Evolutionary conservation across 2,797 vertebrate genomes (phyloP).

Genomic region (Alectoris magna): DNA sequence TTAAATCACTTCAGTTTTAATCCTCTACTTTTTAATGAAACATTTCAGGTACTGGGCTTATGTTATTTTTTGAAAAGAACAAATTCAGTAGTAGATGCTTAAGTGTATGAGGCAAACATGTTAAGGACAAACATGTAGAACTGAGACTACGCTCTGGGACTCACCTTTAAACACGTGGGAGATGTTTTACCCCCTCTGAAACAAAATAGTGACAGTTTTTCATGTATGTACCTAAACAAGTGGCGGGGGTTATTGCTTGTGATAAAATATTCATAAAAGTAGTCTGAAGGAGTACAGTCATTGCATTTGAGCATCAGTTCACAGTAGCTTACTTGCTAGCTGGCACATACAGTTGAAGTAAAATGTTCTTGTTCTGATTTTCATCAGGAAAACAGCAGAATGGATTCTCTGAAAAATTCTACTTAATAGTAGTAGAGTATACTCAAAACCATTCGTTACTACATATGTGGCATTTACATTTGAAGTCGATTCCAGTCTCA

Average conservation of each 20-base stretch:
- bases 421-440: conserved; percentile 93
- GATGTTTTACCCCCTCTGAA: background rate
- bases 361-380: conserved; percentile 30
- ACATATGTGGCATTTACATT: conserved; percentile 97
- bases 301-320: background rate
- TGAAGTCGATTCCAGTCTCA: conserved; percentile 88
- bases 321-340: background rate
- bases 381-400: conserved; percentile 73
- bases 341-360: background rate
- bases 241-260: background rate
- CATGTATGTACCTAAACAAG: background rate
- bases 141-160: background rate
- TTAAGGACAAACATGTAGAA: background rate
- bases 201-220: background rate
- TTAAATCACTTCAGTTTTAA: background rate
- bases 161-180: background rate
- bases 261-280: background rate
- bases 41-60: background rate
- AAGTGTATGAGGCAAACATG: background rate
- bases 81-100: background rate
- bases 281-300: background rate
- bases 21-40: accelerated
- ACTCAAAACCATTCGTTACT: conserved; percentile 86
- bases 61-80: background rate
- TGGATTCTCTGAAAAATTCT: conserved; percentile 92